Evolutionary conservation across 2,888 invertebrate genomes (phyloP), one percentile per base, ranked within the genome.

Genomic region (Furcula furcula): DNA sequence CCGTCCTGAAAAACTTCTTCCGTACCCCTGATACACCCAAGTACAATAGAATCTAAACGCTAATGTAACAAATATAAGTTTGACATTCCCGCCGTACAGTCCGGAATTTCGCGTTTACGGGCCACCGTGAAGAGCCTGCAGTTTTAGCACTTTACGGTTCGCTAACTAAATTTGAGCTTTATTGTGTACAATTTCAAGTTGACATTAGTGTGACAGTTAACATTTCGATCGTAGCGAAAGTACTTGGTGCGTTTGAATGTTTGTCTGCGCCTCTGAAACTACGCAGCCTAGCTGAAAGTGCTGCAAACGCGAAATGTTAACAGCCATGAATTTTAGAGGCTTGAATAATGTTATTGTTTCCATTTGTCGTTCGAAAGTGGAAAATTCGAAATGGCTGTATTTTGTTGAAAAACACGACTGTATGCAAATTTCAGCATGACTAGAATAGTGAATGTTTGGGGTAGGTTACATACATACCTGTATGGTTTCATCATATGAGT

Each of bases 401-500:
- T 20, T 12, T 12, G 13, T 2, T 11, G 16, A 4, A n/a, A n/a
- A n/a, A n/a, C n/a, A n/a, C 16, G 16, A 16, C 16, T 16, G 16
- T 4, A 16, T 16, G 16, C 16, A 16, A 16, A n/a, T 10, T 11
- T n/a, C 9, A n/a, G n/a, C n/a, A n/a, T n/a, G n/a, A n/a, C n/a
- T n/a, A n/a, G n/a, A n/a, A n/a, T n/a, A n/a, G n/a, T n/a, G n/a
- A n/a, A n/a, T n/a, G n/a, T n/a, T n/a, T n/a, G n/a, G n/a, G n/a
- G n/a, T n/a, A 9, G 3, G 10, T 5, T 12, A 9, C 7, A n/a
- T 7, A 46, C 45, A 32, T 58, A 86, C 88, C 77, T 85, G 86
- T 67, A 89, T 76, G 22, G 88, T 89, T 60, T 89, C 86, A 74
- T 87, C 86, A 55, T 81, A 86, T 36, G 86, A 80, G 64, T 84